Base-by-base conservation (phyloP, 2,113 vertebrate species). In the Solenodon paradoxus region DNA sequence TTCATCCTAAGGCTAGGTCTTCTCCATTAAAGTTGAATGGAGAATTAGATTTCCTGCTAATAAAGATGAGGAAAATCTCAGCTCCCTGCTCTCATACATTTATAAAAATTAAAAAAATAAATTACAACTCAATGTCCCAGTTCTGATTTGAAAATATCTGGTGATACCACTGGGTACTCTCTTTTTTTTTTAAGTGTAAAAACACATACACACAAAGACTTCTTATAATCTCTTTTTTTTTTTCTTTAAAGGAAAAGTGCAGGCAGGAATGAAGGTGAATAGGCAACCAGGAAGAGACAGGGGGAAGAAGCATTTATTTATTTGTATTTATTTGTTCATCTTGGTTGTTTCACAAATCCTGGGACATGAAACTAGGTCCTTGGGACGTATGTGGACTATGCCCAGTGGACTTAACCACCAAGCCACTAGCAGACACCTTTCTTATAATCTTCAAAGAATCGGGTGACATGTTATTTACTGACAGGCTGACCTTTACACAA, bases 71-170 rank as follows among this genome's bases (percentile, higher is more conserved):
- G 80, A 88, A 92, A 72, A 94, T 38, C 72, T 69, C 53, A 61
- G 35, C 17, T 96, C 49, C 24, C 8, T 42, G 15, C 10, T 89
- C 40, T 79, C 7, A 30, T 75, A 77, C 85, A 86, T 88, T 74
- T 82, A 22, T 88, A 68, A 92, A 95, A 91, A 87, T 88, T 82
- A 93, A 57, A 78, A 87, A 95, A 94, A 91, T 53, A 93, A 95
- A 93, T 93, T 89, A 86, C 19, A 91, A 82, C 19, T 93, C 63
- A 51, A 63, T 86, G 59, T 22, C 64, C n/a, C 49, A 87, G 53
- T 78, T 95, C 59, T 95, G 71, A 82, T 75, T 45, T 92, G 61
- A 97, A 86, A 95, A 94, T 35, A 96, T 57, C 32, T 94, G n/a
- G 12, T 93, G 59, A 96, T 42, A 96, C 45, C 32, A 94, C 7